These are phyloP conservation scores for Indri indri DNA, from an alignment of 2,113 vertebrate species.

Conservation along the genomic window DNA sequence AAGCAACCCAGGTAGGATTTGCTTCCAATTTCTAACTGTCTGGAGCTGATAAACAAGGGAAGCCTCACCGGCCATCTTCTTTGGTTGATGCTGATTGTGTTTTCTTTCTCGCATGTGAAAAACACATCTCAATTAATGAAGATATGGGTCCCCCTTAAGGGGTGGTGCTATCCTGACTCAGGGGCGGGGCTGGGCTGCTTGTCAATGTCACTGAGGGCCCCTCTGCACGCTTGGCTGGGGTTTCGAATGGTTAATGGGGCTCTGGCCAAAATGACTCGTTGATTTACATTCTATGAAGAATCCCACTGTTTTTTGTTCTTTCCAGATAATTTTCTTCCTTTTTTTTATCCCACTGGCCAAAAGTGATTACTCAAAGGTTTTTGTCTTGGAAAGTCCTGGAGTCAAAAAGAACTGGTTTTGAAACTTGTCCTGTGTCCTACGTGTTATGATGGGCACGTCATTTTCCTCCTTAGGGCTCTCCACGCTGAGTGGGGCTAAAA, in stretches of 20 bases:
- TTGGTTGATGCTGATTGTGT: background rate
- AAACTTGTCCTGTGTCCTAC: background rate
- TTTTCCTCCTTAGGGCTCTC: background rate
- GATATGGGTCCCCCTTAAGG: background rate
- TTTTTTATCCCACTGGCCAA: background rate
- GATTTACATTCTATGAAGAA: constrained; percentile 61
- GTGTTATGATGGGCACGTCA: background rate
- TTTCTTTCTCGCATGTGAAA: background rate
- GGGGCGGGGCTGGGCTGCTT: constrained; percentile 63
- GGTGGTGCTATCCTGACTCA: constrained; percentile 76
- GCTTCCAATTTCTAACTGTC: background rate
- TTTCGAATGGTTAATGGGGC: constrained; percentile 73
- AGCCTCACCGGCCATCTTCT: background rate
- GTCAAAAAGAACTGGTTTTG: background rate
- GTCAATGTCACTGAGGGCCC: constrained; percentile 51
- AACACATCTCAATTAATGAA: background rate
- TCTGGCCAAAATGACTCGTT: background rate
- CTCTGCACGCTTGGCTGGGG: constrained; percentile 59
- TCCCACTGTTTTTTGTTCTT: background rate
- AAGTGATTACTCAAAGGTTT: background rate
- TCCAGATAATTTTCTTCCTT: background rate
- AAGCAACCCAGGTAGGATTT: background rate
- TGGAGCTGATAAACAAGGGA: background rate
- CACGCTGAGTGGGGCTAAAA: background rate
- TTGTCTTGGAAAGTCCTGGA: background rate